phyloP scores from a whole-genome alignment of 2,888 invertebrate species.

The Drosophila glabriapex region DNA sequence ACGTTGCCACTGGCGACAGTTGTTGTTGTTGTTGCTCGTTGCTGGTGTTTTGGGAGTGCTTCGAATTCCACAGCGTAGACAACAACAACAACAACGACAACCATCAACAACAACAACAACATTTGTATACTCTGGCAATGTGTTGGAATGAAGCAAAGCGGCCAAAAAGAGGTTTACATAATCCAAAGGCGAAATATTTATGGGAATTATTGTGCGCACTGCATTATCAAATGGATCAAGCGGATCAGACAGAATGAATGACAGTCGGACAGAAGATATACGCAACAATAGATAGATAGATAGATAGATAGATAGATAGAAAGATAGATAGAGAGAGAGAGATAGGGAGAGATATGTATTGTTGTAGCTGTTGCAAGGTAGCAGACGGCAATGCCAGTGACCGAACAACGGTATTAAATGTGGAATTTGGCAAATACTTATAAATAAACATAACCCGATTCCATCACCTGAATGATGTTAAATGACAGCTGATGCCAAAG shows the following conservation, averaged over 20 bases:
- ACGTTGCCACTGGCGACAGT: conserved; percentile 47
- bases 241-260: conserved; percentile 30
- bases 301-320: background rate
- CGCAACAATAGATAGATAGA: background rate
- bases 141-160: conserved; percentile 26
- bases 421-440: conserved; percentile 22
- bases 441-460: conserved; percentile 14
- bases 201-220: conserved; percentile 65
- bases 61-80: conserved; percentile 69
- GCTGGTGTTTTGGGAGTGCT: conserved; percentile 61
- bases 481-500: conserved; percentile 8
- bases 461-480: conserved; percentile 12
- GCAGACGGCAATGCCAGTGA: conserved; percentile 19
- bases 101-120: conserved; percentile 25
- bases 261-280: conserved; percentile 28
- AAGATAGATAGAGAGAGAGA: background rate
- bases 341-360: background rate
- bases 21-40: conserved; percentile 11
- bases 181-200: conserved; percentile 67
- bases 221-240: conserved; percentile 66
- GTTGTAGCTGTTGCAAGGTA: conserved; percentile 14
- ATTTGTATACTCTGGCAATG: conserved; percentile 4
- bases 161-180: conserved; percentile 57
- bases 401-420: conserved; percentile 31
- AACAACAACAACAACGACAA: conserved; percentile 26